phyloP scores from a whole-genome alignment of 2,113 vertebrate genomes.

The Ictidomys tridecemlineatus region DNA sequence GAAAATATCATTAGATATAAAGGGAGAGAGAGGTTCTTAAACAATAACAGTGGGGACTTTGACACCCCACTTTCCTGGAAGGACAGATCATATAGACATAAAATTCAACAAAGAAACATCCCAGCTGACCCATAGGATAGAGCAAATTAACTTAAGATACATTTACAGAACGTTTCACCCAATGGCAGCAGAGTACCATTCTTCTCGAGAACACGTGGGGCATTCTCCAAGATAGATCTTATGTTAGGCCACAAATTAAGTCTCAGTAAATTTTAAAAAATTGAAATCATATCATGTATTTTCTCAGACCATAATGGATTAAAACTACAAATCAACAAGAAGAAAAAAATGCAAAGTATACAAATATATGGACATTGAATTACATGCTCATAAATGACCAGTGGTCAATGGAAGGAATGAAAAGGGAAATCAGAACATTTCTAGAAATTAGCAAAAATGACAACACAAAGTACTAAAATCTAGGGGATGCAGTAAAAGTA shows the following conservation, averaged over 20 bases:
- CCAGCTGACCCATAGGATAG: background rate
- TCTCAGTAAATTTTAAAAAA: background rate
- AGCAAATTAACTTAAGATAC: background rate
- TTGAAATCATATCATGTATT: background rate
- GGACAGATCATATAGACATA: background rate
- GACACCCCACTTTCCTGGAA: background rate
- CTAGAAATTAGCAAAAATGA: background rate
- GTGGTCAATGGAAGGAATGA: background rate
- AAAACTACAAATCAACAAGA: background rate
- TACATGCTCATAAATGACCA: background rate
- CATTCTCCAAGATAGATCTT: too few species aligned
- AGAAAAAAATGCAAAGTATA: background rate
- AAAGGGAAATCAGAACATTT: background rate
- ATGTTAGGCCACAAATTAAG: background rate
- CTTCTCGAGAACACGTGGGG: background rate
- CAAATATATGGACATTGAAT: background rate
- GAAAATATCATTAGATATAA: background rate
- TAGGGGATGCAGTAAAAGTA: too few species aligned
- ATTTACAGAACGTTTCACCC: background rate
- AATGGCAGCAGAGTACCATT: background rate
- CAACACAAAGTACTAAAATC: background rate
- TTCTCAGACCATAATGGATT: background rate
- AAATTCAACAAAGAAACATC: background rate
- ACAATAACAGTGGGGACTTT: background rate
- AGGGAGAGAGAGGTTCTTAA: background rate